These are phyloP conservation scores for Musca domestica DNA, from an alignment of 1,140 invertebrate species.

Conservation along the genomic window DNA sequence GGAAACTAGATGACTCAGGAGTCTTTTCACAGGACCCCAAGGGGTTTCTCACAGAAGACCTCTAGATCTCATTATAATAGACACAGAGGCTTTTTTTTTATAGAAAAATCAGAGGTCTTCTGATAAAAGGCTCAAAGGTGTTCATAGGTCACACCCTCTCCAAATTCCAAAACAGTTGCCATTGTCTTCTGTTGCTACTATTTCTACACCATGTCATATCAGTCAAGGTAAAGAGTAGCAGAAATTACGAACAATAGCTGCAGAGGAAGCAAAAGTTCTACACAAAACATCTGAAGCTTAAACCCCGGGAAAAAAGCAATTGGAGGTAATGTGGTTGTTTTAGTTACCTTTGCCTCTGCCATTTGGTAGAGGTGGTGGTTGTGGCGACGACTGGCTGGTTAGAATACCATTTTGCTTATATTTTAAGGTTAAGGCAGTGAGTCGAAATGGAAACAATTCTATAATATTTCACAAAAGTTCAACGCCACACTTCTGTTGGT, in stretches of 20 bases:
- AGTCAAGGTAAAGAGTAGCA: slow-evolving; percentile 5
- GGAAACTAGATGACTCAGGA: no score
- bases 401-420: no score
- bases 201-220: no score
- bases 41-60: no score
- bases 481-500: no score
- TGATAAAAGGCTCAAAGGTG: no score
- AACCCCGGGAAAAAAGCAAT: slow-evolving; percentile 4
- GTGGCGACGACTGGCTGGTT: no score
- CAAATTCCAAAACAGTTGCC: neutral
- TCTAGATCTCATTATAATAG: no score
- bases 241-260: neutral
- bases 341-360: neutral
- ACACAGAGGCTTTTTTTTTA: no score
- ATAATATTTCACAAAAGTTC: neutral
- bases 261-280: neutral
- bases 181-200: neutral
- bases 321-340: neutral
- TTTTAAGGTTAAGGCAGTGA: neutral
- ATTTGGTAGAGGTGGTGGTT: neutral
- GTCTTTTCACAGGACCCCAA: no score
- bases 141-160: no score
- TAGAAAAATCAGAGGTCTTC: no score
- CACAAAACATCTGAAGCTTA: slow-evolving; percentile 10
- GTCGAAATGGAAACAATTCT: neutral